Evolutionary conservation across 2,113 vertebrate genomes (phyloP), one percentile per base, ranked within the genome.

Genomic region (Rhinoderma darwinii): DNA sequence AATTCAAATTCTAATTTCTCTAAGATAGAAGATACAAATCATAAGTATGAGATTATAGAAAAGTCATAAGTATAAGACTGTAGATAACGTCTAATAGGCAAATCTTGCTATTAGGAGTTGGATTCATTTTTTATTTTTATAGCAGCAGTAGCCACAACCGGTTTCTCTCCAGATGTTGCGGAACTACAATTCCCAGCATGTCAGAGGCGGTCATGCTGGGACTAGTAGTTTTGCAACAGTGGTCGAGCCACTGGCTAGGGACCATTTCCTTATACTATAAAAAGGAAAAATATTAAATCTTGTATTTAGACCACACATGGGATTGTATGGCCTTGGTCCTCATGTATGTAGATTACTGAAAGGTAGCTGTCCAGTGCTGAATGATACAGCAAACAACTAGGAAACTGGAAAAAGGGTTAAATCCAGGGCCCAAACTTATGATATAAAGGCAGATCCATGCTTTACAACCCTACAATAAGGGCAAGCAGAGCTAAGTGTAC

Each of bases 281-380:
- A 8, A 9, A 39, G 39, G 35, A 35, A 17, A 7, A 6, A 35
- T n/a, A n/a, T n/a, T n/a, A 56, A 22, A 56, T 5, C 5, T 22
- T 56, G 6, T 6, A 56, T 0, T 11, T 4, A 25, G 9, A 59
- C 10, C 11, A 30, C 12, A 63, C 8, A 1, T 3, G 59, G 25
- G 25, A 61, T 4, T 61, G 59, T 30, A n/a, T 25, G 74, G 74
- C 43, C 27, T 50, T 18, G 25, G 41, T 27, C 1, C 14, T 27
- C 20, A 43, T 25, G 14, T 25, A 39, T 3, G 12, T 15, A 73
- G 0, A 73, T 3, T 15, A 10, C 41, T 32, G 44, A 50, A 18
- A 77, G 44, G 35, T 37, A 81, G 54, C 78, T 81, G 54, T 81
- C 78, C 50, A 61, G 54, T 41, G 78, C 54, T 81, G 51, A 39